These are phyloP conservation scores for Pangasius mekongensis DNA, from an alignment of 2,797 vertebrate genomes.

Conservation along the genomic window DNA sequence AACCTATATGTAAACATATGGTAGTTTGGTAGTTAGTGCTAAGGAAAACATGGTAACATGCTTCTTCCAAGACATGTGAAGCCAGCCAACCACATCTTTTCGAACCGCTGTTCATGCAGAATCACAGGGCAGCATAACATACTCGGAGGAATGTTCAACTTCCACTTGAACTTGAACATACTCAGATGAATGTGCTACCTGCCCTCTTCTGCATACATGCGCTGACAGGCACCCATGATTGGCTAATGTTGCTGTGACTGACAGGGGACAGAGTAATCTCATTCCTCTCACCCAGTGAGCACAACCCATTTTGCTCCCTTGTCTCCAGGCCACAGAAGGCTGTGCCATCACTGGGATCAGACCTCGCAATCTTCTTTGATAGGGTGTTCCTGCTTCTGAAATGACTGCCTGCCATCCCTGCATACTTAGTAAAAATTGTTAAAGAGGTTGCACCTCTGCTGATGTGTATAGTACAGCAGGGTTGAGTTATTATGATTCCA, in stretches of 20 bases:
- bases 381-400: not conserved
- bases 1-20: not conserved
- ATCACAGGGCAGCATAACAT: not conserved
- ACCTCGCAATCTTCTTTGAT: not conserved
- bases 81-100: not conserved
- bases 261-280: not conserved
- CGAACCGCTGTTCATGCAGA: not conserved
- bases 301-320: not conserved
- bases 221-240: not conserved
- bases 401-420: not conserved
- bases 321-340: not conserved
- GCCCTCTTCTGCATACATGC: not conserved
- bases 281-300: not conserved
- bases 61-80: not conserved
- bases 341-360: not conserved
- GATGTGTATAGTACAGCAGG: not conserved
- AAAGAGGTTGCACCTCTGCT: not conserved
- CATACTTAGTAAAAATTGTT: not conserved
- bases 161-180: too few relatives aligned
- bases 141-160: not conserved
- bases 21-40: not conserved
- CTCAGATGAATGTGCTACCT: not conserved
- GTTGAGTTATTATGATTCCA: too few relatives aligned
- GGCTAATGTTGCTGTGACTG: not conserved
- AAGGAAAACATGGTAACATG: not conserved